Conservation (phyloP, 2,888 invertebrate species). For the Hyppa rectilinea region DNA sequence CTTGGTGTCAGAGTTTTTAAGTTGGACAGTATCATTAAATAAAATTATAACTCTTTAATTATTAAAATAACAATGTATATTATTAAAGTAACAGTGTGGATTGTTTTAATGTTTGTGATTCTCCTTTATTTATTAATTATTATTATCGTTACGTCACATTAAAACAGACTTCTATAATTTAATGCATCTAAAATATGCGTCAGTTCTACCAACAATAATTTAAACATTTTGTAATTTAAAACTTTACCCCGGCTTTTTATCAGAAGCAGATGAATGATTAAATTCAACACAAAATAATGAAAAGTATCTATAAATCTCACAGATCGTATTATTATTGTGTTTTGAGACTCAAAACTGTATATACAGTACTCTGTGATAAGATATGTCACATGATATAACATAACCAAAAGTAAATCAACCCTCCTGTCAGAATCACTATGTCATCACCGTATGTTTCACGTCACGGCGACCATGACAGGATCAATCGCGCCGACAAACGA, state of each 20-base stretch:
- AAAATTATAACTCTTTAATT: background rate
- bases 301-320: background rate
- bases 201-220: background rate
- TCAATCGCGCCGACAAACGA: constrained; percentile 67
- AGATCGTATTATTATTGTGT: background rate
- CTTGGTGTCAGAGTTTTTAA: no score
- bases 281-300: background rate
- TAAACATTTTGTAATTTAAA: background rate
- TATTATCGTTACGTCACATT: background rate
- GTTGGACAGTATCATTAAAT: background rate
- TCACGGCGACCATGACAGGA: constrained; percentile 63
- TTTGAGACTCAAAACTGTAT: background rate
- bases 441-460: constrained; percentile 44
- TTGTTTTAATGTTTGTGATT: no score
- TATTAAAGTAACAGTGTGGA: background rate
- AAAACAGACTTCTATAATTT: background rate
- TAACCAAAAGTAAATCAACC: constrained; percentile 21
- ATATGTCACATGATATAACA: constrained; percentile 14
- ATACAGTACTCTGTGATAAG: background rate
- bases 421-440: constrained; percentile 27
- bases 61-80: constrained; percentile 5
- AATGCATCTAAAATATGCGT: background rate
- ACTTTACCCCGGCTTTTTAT: background rate
- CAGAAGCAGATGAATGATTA: background rate
- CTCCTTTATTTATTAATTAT: background rate